Base-by-base conservation (phyloP, 1,140 invertebrate genomes). In the Hylyphantes graminicola region DNA sequence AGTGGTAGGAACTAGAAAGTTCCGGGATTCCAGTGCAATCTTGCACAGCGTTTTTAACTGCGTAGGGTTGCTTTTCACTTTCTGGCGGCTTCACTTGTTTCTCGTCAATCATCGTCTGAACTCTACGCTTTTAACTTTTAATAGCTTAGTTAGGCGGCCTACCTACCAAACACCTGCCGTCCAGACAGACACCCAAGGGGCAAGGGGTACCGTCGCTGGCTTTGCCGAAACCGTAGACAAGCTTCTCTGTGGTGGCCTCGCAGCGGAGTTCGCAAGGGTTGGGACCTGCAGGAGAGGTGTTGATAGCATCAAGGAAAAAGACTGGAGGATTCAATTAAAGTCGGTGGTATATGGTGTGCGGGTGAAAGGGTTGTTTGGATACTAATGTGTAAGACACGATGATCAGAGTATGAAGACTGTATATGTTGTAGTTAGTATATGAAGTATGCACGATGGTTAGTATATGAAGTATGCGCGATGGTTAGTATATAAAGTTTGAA, bases 161-260 rank as follows among this genome's bases (percentile, higher is more conserved):
- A 86, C 87, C 87, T 88, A 91, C 90, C 87, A 88, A 86, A 87
- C 90, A 91, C 74, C 89, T 89, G 63, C 90, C 90, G 86, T 90
- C 90, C 57, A 91, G 88, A 88, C 90, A 91, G 59, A 90, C 88
- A 82, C 90, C 90, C 64, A 88, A 87, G 88, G 35, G 86, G 87
- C 90, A 91, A 73, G 89, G 90, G 53, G 90, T 91, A 21, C 90
- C 90, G 86, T 91, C 90, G 35, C 89, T 85, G 15, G 90, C 90
- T 86, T 89, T 89, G 35, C 89, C 88, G 57, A 87, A 87, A 57
- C 85, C 72, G 61, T 87, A 87, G n/a, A 77, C 72, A 57, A 87
- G 67, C 11, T 80, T 75, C 17, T 83, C 85, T 7, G 59, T 59
- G 12, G 82, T 67, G 48, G 87, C 87, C 73, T 84, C 76, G 73